phyloP scores from a whole-genome alignment of 1,140 invertebrate genomes.

The Phortica variegata region DNA sequence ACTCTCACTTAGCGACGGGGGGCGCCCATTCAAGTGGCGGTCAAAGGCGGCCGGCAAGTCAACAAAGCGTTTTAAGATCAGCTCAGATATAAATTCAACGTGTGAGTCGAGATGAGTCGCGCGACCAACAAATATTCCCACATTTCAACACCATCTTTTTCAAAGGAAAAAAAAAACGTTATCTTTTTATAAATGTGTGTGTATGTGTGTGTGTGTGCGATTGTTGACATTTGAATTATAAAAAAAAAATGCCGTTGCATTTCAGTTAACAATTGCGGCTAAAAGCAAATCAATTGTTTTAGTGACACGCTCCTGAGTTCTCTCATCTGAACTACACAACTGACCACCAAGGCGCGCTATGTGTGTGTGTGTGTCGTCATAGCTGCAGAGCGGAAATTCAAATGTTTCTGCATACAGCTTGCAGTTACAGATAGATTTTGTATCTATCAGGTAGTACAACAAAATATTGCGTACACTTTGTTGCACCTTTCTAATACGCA shows the following conservation, averaged over 20 bases:
- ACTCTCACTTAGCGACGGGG: conserved; percentile 41
- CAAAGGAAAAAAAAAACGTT: background rate
- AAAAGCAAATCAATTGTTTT: background rate
- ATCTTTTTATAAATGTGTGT: background rate
- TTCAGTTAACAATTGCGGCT: conserved; percentile 24
- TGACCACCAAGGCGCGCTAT: too few relatives aligned
- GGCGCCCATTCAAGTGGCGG: background rate
- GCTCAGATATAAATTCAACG: conserved; percentile 25
- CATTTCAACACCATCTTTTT: conserved; percentile 2
- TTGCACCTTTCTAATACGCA: conserved; percentile 32
- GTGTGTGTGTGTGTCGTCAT: background rate
- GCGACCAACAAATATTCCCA: conserved; percentile 31
- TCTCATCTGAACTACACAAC: too few relatives aligned
- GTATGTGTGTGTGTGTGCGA: conserved; percentile 13
- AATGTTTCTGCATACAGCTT: conserved; percentile 16
- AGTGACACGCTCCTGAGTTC: too few relatives aligned
- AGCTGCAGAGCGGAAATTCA: conserved; percentile 8
- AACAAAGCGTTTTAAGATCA: too few relatives aligned
- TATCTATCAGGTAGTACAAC: conserved; percentile 33
- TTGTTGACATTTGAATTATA: conserved; percentile 50
- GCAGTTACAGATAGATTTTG: conserved; percentile 29
- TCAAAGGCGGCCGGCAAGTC: too few relatives aligned
- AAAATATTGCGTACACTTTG: conserved; percentile 45
- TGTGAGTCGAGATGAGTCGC: conserved; percentile 19
- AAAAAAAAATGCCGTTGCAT: conserved; percentile 22